Evolutionary conservation across 2,113 vertebrate species (phyloP), one percentile per base, ranked within the genome.

Genomic region (Corynorhinus townsendii): DNA sequence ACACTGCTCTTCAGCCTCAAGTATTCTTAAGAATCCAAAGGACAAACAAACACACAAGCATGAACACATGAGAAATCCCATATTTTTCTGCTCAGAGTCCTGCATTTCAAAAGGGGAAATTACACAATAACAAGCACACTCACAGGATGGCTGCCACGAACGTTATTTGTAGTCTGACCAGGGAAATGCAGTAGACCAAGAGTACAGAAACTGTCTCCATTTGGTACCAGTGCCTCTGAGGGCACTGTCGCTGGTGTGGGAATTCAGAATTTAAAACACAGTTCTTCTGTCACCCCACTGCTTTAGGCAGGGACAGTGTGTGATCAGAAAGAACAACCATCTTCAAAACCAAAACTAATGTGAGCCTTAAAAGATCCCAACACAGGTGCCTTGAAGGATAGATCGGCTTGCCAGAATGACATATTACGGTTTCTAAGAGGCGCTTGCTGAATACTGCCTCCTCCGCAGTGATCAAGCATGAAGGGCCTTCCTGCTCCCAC

Each of bases 261-360:
- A 30, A 96, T 80, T 82, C 4, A 68, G 93, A 97, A 93, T 94
- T 77, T 92, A 66, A 96, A 93, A 56, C 68, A 49, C 2, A 35
- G 54, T 26, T 30, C 62, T 96, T 79, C 91, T 73, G 56, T 40
- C 76, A 10, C 0, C 94, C 54, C 93, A 93, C 86, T 38, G n/a
- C 73, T 94, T 49, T n/a, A 97, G 64, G 77, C 94, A 96, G 91
- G 91, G 64, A 35, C 30, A 95, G 54, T 38, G 40, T 11, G 22
- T 64, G 38, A 97, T 79, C 45, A 94, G 96, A 98, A 96, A 52
- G 79, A 97, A 47, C 75, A 96, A 69, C 15, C 19, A 66, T 2
- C 9, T 90, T 95, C 1, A 91, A 81, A 43, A 94, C 69, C 3
- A 8, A 96, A 82, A 92, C 1, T 59, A 62, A 71, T n/a, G 45